Evolutionary conservation across 2,797 vertebrate species (phyloP), one percentile per base, ranked within the genome.

Genomic region (Megaceryle alcyon): DNA sequence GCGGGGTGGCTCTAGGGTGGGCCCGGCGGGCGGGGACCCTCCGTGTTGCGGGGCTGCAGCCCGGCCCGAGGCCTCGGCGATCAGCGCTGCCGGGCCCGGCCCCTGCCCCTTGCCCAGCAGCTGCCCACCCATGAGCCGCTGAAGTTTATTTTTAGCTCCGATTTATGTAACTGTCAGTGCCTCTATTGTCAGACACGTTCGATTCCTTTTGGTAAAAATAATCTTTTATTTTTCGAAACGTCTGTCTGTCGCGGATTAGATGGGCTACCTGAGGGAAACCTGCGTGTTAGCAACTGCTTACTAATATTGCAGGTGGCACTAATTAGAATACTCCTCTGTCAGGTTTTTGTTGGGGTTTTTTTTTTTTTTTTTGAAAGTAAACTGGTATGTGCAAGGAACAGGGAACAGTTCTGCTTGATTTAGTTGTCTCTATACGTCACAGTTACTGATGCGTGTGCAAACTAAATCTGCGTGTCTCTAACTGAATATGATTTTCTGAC

Each of bases 91-190:
- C 15, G 68, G 26, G 29, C 51, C 31, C 51, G 21, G 61, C 37
- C 70, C 26, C n/a, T 3, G 59, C 63, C 73, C 54, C 54, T 56
- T n/a, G 31, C 31, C 33, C 88, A 2, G 41, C 86, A 35, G 60
- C 60, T 83, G 80, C 78, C 87, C 82, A 12, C 54, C 85, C 59
- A 14, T 26, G 63, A 63, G 92, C 35, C 64, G 22, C 71, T 11
- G n/a, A 56, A 88, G 89, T 86, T 85, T 95, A 96, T 96, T 95
- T 95, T 91, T 95, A 93, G 94, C 91, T 18, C 6, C 12, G 37
- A 12, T 96, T 94, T 97, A 95, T 95, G 82, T 96, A 96, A 94
- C 91, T 43, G 90, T 51, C 16, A 1, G 21, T 23, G 72, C 33
- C 35, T 7, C 18, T 70, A 5, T 60, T 64, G 49, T 54, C 56